Base-by-base conservation (phyloP, 2,113 vertebrate species). In the Heptranchias perlo region DNA sequence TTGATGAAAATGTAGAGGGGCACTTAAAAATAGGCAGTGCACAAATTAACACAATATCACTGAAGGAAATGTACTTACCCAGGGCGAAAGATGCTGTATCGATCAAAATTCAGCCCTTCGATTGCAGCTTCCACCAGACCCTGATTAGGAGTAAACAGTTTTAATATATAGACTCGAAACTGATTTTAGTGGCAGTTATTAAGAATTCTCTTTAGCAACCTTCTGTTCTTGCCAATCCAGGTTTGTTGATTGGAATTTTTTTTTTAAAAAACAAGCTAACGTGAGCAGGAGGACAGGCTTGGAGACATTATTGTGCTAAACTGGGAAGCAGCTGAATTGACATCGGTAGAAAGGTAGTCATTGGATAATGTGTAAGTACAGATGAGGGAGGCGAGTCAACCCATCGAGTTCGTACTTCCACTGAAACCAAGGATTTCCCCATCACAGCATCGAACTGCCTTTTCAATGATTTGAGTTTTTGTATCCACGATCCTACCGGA, bases 51-150 rank as follows among this genome's bases (percentile, higher is more conserved):
- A 67, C 47, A 78, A 39, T 54, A 65, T 35, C 13, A 69, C 23
- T 39, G 1, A 86, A 69, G 64, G 35, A 0, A 61, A 11, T 92
- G 95, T 94, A 98, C 99, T 98, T 97, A 99, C 99, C 98, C 99
- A 44, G 99, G 99, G 96, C 98, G 98, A 96, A 99, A 98, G 96
- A 99, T 44, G 0, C 97, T 97, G 3, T 97, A 98, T 84, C 97
- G 97, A 73, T 98, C 97, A 97, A 99, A 99, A n/a, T 96, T 97
- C 52, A 97, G 47, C 47, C 97, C 97, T 97, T 97, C 97, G 10
- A 98, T 97, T 47, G 97, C 98, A 96, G 97, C 97, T 96, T 98
- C 98, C 52, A 99, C 98, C 97, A 99, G 98, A 96, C 99, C 99
- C 99, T 99, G 97, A 78, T 97, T 96, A 96, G 28, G 16, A 96